Conservation (phyloP, 2,888 invertebrate genomes). For the Lepidochitona cinerea region DNA sequence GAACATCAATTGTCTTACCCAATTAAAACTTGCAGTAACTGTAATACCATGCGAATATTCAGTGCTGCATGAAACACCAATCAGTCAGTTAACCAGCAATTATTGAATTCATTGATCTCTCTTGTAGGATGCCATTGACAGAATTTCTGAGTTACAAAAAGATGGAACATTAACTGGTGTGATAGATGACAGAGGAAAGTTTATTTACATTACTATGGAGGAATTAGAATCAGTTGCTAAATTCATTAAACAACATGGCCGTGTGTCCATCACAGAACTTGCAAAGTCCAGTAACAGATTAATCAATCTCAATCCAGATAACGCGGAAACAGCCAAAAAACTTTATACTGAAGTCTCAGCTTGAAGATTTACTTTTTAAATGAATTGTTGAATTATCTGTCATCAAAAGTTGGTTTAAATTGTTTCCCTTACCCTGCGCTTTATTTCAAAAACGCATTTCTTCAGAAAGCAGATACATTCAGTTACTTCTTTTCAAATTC, state of each 20-base stretch:
- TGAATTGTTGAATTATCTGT: too few relatives aligned
- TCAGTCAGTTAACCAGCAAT: too few relatives aligned
- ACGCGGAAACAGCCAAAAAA: conserved; percentile 42
- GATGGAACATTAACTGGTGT: conserved; percentile 92
- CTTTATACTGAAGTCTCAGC: neutral
- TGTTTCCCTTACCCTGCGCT: too few relatives aligned
- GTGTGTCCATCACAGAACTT: conserved; percentile 93
- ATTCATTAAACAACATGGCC: conserved; percentile 93
- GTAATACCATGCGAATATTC: too few relatives aligned
- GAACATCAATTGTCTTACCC: too few relatives aligned
- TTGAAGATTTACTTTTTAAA: neutral
- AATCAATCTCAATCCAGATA: conserved; percentile 81
- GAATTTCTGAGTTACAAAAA: conserved; percentile 87
- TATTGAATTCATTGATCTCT: too few relatives aligned
- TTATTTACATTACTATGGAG: conserved; percentile 93
- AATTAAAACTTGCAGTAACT: too few relatives aligned
- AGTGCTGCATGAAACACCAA: too few relatives aligned
- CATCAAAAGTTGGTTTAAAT: too few relatives aligned
- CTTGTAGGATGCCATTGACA: conserved; percentile 73
- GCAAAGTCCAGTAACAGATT: conserved; percentile 95
- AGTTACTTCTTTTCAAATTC: too few relatives aligned
- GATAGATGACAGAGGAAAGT: conserved; percentile 98
- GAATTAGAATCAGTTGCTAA: conserved; percentile 95
- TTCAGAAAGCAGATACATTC: too few relatives aligned
- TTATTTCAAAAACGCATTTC: too few relatives aligned